Evolutionary conservation across 2,797 vertebrate genomes (phyloP).

Genomic region (Sorex maritimensis): DNA sequence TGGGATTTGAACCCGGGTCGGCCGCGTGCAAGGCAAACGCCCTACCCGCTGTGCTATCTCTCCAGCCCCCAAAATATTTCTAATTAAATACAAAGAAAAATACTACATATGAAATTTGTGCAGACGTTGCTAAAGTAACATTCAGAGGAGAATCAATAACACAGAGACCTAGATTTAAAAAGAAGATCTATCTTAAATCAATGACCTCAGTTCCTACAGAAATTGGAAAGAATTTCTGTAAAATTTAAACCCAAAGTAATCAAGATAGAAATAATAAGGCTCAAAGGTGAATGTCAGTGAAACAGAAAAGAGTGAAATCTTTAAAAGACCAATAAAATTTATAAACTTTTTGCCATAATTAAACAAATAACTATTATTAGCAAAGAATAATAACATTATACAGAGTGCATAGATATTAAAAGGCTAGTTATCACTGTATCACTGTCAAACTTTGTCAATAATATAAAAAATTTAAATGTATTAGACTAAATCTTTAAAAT

Average conservation of each 20-base stretch:
- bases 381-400: not conserved
- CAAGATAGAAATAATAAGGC: too few species aligned
- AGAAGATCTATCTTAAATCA: not conserved
- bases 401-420: not conserved
- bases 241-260: too few species aligned
- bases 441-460: not conserved
- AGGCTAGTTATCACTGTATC: not conserved
- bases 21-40: too few species aligned
- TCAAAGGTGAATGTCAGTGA: too few species aligned
- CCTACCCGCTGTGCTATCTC: too few species aligned
- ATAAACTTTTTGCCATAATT: not conserved
- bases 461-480: not conserved
- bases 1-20: too few species aligned
- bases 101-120: not conserved
- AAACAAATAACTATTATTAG: not conserved
- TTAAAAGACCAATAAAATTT: not conserved
- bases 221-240: too few species aligned
- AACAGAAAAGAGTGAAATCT: too few species aligned
- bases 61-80: too few species aligned
- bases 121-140: not conserved
- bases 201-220: too few species aligned
- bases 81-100: not conserved
- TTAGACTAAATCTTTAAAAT: not conserved
- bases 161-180: not conserved
- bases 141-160: not conserved